Base-by-base conservation (phyloP, 2,888 invertebrate genomes). In the Lydus trimaculatus region DNA sequence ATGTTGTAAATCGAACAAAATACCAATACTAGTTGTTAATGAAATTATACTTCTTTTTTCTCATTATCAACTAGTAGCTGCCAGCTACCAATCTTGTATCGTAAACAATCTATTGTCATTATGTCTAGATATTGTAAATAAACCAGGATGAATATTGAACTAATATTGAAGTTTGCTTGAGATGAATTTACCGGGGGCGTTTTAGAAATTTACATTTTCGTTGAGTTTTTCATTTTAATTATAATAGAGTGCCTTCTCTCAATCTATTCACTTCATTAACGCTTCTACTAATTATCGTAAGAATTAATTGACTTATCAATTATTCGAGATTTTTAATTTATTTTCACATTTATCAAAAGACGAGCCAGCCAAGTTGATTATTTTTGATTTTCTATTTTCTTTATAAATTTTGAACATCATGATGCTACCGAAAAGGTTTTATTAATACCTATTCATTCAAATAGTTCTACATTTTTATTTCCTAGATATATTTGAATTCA, bases 161-260 rank as follows among this genome's bases (percentile, higher is more conserved):
- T 20, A 25, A 52, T 56, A 28, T 28, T n/a, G 25, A 56, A 56
- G 56, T 56, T 20, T 48, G 48, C 20, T 11, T 20, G 48, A 20
- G 3, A 20, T 48, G 3, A 48, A 11, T 9, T 20, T 20, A 48
- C 52, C 25, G 23, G 13, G 25, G 52, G 52, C 52, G 25, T 13
- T n/a, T n/a, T 48, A 0, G 11, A 23, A 52, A 52, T 52, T 52
- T 52, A 23, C 52, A 52, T 52, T 52, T 52, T 28, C 56, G 7
- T 56, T n/a, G 28, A 56, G n/a, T 56, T 25, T 52, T 52, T 52
- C 28, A n/a, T 56, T 56, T 28, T 7, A 56, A 25, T 56, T 56
- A 56, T 56, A 15, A 56, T 28, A 28, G n/a, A 56, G 13, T 25
- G 20, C 25, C 25, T 25, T 52, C 25, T 52, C 25, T 52, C 52